Evolutionary conservation across 2,888 invertebrate genomes (phyloP).

Genomic region (Reticulitermes lucifugus): DNA sequence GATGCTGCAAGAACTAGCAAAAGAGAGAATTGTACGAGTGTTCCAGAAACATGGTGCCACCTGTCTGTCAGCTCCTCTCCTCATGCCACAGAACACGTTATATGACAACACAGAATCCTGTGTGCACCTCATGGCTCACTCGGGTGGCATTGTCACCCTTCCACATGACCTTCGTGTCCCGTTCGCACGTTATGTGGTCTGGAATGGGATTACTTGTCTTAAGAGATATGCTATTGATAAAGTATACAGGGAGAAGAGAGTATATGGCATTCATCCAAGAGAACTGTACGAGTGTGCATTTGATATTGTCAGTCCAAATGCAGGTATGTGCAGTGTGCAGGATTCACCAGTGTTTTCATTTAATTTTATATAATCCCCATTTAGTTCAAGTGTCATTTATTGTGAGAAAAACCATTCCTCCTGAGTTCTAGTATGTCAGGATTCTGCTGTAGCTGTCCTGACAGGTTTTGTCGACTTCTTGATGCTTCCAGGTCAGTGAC

Average conservation of each 20-base stretch:
- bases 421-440: too few species aligned
- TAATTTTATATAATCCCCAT: too few species aligned
- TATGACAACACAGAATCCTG: constrained; percentile 72
- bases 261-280: constrained; percentile 84
- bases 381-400: too few species aligned
- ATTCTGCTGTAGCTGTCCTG: too few species aligned
- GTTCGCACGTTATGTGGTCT: constrained; percentile 85
- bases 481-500: too few species aligned
- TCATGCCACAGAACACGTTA: constrained; percentile 77
- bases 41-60: constrained; percentile 85
- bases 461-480: too few species aligned
- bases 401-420: too few species aligned
- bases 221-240: constrained; percentile 89
- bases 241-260: constrained; percentile 84
- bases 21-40: constrained; percentile 64
- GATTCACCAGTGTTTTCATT: too few species aligned
- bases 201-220: constrained; percentile 80
- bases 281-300: constrained; percentile 93
- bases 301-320: constrained; percentile 86
- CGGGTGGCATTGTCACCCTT: constrained; percentile 85
- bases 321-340: constrained; percentile 63
- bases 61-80: constrained; percentile 80
- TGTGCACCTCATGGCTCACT: constrained; percentile 87
- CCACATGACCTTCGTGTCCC: constrained; percentile 87
- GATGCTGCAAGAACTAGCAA: constrained; percentile 63